Evolutionary conservation across 2,888 invertebrate genomes (phyloP).

Genomic region (Colletes collaris): DNA sequence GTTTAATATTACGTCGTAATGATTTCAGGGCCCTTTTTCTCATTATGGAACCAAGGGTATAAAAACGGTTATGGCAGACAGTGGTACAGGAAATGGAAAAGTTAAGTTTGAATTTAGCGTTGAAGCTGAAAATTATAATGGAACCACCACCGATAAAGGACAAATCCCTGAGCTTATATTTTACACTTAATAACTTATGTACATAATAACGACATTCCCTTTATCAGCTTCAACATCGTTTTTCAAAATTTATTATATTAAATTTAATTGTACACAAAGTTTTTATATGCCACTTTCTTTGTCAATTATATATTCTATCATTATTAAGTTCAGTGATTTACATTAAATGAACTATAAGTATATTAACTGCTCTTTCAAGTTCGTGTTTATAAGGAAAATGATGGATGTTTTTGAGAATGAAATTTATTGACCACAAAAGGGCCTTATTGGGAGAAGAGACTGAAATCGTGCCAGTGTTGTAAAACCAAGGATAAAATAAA

Average conservation of each 20-base stretch:
- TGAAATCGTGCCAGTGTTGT: slow-evolving; percentile 44
- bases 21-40: slow-evolving; percentile 91
- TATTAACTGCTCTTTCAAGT: slow-evolving; percentile 32
- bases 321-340: slow-evolving; percentile 32
- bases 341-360: slow-evolving; percentile 31
- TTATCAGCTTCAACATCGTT: slow-evolving; percentile 45
- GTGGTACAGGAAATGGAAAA: slow-evolving; percentile 89
- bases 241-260: slow-evolving; percentile 50
- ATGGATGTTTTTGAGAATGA: slow-evolving; percentile 39
- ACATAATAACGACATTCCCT: slow-evolving; percentile 61
- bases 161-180: slow-evolving; percentile 95
- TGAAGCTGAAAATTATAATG: slow-evolving; percentile 93
- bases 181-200: slow-evolving; percentile 84
- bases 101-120: slow-evolving; percentile 93
- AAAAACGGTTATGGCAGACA: slow-evolving; percentile 89
- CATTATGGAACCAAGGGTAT: slow-evolving; percentile 93
- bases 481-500: slow-evolving; percentile 37
- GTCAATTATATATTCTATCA: slow-evolving; percentile 57
- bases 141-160: slow-evolving; percentile 93
- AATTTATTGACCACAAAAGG: slow-evolving; percentile 43
- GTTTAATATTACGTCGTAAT: slow-evolving; percentile 30
- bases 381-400: slow-evolving; percentile 31
- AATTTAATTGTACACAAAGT: slow-evolving; percentile 44
- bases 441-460: slow-evolving; percentile 61
- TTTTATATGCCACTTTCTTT: slow-evolving; percentile 49